Conservation (phyloP, 2,797 vertebrate species). For the Discoglossus pictus region DNA sequence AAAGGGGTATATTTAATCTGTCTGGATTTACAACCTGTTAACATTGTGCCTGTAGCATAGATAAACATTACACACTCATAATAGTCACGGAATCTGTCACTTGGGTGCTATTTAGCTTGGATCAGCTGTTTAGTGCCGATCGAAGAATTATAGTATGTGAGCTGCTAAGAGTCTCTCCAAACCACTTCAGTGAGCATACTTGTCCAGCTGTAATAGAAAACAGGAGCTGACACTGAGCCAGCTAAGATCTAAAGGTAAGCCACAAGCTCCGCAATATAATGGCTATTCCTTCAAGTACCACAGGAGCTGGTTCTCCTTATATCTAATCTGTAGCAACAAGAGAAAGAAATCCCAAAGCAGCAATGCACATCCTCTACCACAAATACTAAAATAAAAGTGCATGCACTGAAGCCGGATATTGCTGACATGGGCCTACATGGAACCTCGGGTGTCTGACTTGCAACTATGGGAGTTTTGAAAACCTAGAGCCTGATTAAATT, state of each 20-base stretch:
- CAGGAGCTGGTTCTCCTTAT: constrained; percentile 8
- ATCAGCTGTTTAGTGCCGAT: constrained; percentile 33
- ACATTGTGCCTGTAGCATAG: constrained; percentile 55
- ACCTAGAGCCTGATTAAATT: too few relatives aligned
- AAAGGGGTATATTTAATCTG: constrained; percentile 46
- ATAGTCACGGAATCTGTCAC: constrained; percentile 44
- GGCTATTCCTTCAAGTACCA: constrained; percentile 19
- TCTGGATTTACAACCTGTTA: constrained; percentile 58
- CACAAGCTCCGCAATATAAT: constrained; percentile 18
- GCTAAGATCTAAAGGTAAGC: constrained; percentile 30
- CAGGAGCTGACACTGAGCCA: constrained; percentile 26
- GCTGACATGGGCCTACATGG: too few relatives aligned
- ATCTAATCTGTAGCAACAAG: constrained; percentile 10
- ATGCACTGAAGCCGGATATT: too few relatives aligned
- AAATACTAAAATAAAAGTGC: too few relatives aligned
- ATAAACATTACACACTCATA: constrained; percentile 51
- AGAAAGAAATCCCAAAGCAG: constrained; percentile 6
- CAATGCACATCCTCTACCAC: too few relatives aligned
- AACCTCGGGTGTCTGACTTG: too few relatives aligned
- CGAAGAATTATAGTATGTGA: constrained; percentile 25
- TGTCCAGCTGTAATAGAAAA: constrained; percentile 1
- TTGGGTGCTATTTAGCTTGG: constrained; percentile 41
- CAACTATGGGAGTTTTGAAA: too few relatives aligned
- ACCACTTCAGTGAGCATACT: constrained; percentile 2
- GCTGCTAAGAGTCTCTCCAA: constrained; percentile 16